Percentiles rank a stretch among this genome's conserved stretches.
Conservation (phyloP, 2,888 invertebrate genomes). For the Volucella bombylans region DNA sequence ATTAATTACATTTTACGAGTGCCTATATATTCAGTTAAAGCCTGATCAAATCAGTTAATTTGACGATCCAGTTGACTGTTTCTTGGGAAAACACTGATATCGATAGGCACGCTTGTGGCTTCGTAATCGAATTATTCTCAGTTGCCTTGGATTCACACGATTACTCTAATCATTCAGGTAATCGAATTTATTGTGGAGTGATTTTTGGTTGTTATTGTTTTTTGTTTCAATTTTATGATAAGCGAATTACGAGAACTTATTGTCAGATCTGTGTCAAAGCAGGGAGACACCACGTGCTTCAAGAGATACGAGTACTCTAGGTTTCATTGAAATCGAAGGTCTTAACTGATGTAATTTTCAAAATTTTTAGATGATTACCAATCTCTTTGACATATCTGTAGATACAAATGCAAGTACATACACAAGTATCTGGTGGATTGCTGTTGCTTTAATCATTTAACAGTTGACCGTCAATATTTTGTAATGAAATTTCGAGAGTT, state of each 20-base stretch:
- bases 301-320: not conserved
- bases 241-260: not conserved
- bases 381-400: too few relatives aligned
- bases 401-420: too few relatives aligned
- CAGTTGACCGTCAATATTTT: conserved; percentile 12
- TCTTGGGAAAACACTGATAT: not conserved
- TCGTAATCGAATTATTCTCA: not conserved
- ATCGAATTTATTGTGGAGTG: not conserved
- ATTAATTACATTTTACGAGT: too few relatives aligned
- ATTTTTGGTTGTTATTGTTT: too few relatives aligned
- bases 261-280: not conserved
- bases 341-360: not conserved
- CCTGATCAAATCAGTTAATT: not conserved
- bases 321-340: conserved; percentile 15
- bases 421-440: not conserved
- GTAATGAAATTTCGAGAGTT: conserved; percentile 15
- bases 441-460: conserved; percentile 9
- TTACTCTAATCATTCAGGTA: conserved; percentile 3
- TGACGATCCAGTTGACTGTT: not conserved
- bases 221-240: not conserved
- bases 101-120: not conserved
- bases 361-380: not conserved
- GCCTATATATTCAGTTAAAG: too few relatives aligned
- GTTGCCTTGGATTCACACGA: not conserved
- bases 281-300: not conserved